A percentile compares a stretch with the other conserved stretches of the same genome.
Evolutionary conservation across 2,113 vertebrate species (phyloP).

Genomic region (Benitochromis conjunctus): DNA sequence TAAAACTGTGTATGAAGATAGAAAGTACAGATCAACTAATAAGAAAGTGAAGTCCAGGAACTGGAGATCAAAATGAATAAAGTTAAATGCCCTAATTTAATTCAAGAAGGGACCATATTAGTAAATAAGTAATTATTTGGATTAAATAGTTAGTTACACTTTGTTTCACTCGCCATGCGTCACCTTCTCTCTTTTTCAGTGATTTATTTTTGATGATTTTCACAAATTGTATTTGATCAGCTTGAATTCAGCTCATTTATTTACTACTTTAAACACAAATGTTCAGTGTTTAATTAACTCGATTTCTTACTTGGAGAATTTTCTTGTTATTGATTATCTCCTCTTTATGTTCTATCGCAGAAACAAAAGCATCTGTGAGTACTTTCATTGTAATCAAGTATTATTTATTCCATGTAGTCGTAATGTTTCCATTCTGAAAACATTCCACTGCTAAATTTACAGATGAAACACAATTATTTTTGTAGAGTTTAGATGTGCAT

Average conservation of each 20-base stretch:
- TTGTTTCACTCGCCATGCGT: background rate
- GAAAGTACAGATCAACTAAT: background rate
- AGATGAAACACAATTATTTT: background rate
- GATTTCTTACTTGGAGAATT: background rate
- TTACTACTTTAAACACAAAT: background rate
- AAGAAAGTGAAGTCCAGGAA: background rate
- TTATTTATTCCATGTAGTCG: background rate
- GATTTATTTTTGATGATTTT: background rate
- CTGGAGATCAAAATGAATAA: background rate
- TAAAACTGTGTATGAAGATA: background rate
- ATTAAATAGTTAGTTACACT: background rate
- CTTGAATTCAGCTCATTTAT: background rate
- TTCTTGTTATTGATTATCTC: background rate
- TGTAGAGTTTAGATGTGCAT: background rate
- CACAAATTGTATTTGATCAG: background rate
- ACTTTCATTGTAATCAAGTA: background rate
- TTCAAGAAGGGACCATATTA: background rate
- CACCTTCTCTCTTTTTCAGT: background rate
- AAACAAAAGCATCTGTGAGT: background rate
- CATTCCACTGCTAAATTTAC: background rate
- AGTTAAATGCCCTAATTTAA: background rate
- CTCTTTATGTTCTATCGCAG: background rate
- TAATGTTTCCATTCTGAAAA: background rate
- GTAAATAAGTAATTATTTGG: background rate
- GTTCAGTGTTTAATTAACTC: background rate